These are phyloP conservation scores for Agelastica alni DNA, from an alignment of 2,888 invertebrate genomes.

Conservation along the genomic window DNA sequence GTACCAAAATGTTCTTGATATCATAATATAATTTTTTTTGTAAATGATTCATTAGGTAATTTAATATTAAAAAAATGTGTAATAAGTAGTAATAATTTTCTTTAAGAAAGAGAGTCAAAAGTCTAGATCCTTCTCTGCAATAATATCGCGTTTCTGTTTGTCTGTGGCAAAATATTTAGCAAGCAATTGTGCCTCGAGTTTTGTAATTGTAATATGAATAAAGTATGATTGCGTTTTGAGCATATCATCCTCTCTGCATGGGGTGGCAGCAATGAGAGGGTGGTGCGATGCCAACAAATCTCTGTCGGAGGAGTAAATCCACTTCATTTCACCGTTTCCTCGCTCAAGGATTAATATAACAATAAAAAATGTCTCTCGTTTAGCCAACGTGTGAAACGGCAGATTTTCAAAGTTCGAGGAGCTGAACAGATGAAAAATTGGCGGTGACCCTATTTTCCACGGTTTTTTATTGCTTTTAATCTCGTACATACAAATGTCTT, in stretches of 20 bases:
- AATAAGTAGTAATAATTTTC: no score
- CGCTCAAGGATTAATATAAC: conserved; percentile 12
- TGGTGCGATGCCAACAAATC: conserved; percentile 30
- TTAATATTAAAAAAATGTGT: no score
- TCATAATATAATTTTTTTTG: no score
- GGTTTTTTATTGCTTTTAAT: neutral
- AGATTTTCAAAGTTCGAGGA: neutral
- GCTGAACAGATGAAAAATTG: neutral
- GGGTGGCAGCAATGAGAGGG: conserved; percentile 31
- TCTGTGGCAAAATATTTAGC: conserved; percentile 26
- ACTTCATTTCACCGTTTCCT: neutral
- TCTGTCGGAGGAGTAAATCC: conserved; percentile 20
- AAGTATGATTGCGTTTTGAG: conserved; percentile 36
- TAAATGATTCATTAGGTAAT: no score
- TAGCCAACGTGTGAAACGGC: neutral
- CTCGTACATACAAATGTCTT: no score
- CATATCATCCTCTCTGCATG: conserved; percentile 34
- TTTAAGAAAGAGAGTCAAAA: no score
- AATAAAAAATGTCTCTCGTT: conserved; percentile 3
- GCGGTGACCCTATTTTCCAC: neutral
- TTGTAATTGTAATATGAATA: conserved; percentile 36
- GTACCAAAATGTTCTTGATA: no score
- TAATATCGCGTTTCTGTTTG: conserved; percentile 12
- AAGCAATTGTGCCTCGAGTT: conserved; percentile 29
- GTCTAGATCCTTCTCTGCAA: neutral